Percentiles rank a stretch among this genome's conserved stretches.
phyloP scores from a whole-genome alignment of 1,140 invertebrate species.

The Cherax destructor region DNA sequence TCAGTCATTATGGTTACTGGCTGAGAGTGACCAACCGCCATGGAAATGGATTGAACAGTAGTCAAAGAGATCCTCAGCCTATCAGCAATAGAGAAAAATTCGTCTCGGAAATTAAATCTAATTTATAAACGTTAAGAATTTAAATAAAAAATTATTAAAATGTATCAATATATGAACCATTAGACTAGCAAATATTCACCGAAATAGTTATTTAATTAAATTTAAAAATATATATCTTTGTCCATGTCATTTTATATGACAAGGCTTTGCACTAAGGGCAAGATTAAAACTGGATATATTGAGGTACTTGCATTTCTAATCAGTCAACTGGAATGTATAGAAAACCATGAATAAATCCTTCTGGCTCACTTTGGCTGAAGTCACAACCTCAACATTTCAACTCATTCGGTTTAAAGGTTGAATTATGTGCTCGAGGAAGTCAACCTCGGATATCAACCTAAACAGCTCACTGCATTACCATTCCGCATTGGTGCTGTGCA shows the following conservation, averaged over 20 bases:
- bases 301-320: conserved; percentile 5
- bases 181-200: conserved; percentile 25
- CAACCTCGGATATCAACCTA: neutral
- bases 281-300: neutral
- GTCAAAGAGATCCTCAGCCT: neutral
- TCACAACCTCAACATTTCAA: conserved; percentile 21
- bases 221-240: conserved; percentile 25
- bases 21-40: no score
- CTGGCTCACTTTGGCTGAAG: conserved; percentile 4
- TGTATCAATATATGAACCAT: conserved; percentile 14
- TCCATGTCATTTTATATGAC: neutral
- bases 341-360: neutral
- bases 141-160: conserved; percentile 5
- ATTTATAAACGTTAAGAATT: neutral
- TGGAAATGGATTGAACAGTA: neutral
- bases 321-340: conserved; percentile 9
- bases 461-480: neutral
- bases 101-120: conserved; percentile 6
- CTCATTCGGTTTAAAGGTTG: neutral
- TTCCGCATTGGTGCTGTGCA: conserved; percentile 84
- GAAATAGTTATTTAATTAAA: conserved; percentile 19
- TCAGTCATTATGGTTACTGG: no score
- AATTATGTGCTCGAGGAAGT: neutral
- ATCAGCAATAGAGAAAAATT: neutral
- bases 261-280: conserved; percentile 25